Percentiles rank a stretch among this genome's conserved stretches.
Conservation (phyloP, 30 jellyfish, hydroid and myxozoan species). For the Chironex yamaguchii region DNA sequence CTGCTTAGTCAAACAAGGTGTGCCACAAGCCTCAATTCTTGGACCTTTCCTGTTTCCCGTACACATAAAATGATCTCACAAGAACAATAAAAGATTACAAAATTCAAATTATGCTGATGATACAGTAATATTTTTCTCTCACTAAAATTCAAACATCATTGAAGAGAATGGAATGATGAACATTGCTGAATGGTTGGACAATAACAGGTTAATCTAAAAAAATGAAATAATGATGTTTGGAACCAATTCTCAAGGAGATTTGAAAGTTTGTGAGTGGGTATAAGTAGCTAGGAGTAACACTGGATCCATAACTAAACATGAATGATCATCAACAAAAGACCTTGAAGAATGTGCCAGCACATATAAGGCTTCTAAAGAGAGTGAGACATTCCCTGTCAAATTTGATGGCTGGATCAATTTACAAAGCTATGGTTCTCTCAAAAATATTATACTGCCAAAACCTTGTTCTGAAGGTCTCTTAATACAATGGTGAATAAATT, state of each 20-base stretch:
- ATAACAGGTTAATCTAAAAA: constrained; percentile 13
- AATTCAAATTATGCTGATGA: constrained; percentile 55
- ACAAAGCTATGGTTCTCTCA: too few species aligned
- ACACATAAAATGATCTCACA: constrained; percentile 49
- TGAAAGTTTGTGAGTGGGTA: too few species aligned
- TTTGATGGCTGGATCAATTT: too few species aligned
- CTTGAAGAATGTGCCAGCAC: too few species aligned
- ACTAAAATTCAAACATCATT: constrained; percentile 20
- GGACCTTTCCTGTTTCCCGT: not conserved
- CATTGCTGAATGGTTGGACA: constrained; percentile 47
- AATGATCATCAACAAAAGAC: too few species aligned
- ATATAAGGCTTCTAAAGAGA: too few species aligned
- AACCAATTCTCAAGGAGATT: not conserved
- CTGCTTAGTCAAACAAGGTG: too few species aligned
- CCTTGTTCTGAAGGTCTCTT: constrained; percentile 8
- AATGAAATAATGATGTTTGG: constrained; percentile 39
- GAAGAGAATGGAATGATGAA: constrained; percentile 35
- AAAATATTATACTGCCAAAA: not conserved
- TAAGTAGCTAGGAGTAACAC: too few species aligned
- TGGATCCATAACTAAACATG: too few species aligned
- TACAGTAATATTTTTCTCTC: constrained; percentile 54
- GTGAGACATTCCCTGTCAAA: too few species aligned
- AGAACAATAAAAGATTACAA: constrained; percentile 14
- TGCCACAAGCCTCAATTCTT: not conserved
- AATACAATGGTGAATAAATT: too few species aligned